Conservation (phyloP, 2,888 invertebrate genomes). For the Drosophila conformis region DNA sequence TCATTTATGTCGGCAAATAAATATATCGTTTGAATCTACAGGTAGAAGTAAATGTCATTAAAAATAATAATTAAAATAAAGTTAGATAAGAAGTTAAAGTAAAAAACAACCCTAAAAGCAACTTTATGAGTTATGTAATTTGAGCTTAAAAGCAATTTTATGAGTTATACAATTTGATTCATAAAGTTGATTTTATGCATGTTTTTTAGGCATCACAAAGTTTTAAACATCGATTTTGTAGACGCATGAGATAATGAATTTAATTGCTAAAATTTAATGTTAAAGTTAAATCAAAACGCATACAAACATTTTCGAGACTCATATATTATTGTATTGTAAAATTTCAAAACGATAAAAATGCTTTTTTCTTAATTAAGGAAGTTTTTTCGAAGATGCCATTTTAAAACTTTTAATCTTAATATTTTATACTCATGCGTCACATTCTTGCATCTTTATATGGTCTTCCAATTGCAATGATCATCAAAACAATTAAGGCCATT, state of each 20-base stretch:
- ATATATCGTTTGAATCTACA: conserved; percentile 13
- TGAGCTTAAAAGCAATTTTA: no score
- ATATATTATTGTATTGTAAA: background rate
- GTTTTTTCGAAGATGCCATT: background rate
- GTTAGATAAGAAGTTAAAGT: background rate
- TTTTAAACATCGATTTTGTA: background rate
- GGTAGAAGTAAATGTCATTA: no score
- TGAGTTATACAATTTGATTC: background rate
- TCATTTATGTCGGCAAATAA: conserved; percentile 38
- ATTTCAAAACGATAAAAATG: background rate
- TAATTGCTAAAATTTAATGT: background rate
- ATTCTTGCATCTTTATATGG: background rate
- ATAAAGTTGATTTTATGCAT: background rate
- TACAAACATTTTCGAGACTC: no score
- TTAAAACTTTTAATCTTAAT: background rate
- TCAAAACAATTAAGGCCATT: background rate
- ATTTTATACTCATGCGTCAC: background rate
- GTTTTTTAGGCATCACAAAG: background rate
- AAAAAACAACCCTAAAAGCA: background rate
- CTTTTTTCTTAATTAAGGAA: background rate
- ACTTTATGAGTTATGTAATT: no score
- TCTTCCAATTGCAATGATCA: background rate
- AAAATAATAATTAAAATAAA: conserved; percentile 2
- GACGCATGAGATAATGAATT: background rate
- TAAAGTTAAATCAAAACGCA: background rate